These are phyloP conservation scores for Pristionchus mayeri DNA, from an alignment of 2,888 invertebrate species.

Conservation along the genomic window DNA sequence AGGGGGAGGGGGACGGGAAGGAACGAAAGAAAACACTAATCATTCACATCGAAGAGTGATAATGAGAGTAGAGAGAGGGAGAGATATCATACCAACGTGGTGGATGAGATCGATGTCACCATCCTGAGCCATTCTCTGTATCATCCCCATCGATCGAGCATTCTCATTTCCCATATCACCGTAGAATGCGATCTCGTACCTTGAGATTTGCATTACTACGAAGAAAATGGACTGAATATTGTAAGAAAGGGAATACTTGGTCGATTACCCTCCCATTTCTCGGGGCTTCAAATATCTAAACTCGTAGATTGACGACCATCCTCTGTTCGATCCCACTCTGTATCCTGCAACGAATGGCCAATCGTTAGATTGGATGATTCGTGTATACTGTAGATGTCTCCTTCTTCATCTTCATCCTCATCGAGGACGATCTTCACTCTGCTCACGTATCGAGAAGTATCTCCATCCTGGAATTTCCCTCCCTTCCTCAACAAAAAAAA, in stretches of 20 bases:
- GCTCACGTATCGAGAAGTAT: not conserved
- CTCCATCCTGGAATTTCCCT: conserved; percentile 14
- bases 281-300: conserved; percentile 60
- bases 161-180: conserved; percentile 80
- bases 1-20: not conserved
- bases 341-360: conserved; percentile 56
- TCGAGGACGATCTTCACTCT: conserved; percentile 42
- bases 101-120: conserved; percentile 78
- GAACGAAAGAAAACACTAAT: not conserved
- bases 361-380: too few species aligned
- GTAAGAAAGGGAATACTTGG: not conserved
- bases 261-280: conserved; percentile 46
- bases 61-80: not conserved
- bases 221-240: not conserved
- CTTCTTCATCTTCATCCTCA: conserved; percentile 5
- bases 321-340: conserved; percentile 64
- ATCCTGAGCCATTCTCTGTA: conserved; percentile 88
- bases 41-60: not conserved
- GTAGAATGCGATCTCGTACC: conserved; percentile 47
- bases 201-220: not conserved
- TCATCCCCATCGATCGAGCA: conserved; percentile 87
- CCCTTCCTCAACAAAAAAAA: not conserved
- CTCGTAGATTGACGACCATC: conserved; percentile 67
- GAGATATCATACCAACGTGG: conserved; percentile 70
- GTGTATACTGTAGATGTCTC: conserved; percentile 38